Conservation (phyloP, 2,888 invertebrate species). For the Gastracanthus pulcherrimus region DNA sequence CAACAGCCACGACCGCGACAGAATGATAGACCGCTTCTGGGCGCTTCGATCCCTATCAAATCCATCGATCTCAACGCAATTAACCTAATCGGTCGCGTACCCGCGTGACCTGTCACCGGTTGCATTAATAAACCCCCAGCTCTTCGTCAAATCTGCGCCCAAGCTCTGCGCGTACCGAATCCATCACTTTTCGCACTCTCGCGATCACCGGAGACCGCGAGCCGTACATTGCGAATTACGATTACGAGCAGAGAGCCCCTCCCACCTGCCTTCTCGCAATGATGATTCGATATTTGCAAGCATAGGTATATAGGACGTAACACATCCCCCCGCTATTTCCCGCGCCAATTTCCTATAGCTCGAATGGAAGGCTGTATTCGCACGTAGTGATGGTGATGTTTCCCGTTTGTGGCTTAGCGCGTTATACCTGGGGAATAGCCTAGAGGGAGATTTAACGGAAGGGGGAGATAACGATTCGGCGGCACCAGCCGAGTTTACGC, state of each 20-base stretch:
- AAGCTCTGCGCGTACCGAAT: neutral
- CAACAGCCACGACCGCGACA: neutral
- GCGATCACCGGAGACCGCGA: neutral
- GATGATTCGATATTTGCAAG: neutral
- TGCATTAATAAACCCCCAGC: conserved; percentile 12
- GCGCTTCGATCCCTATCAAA: neutral
- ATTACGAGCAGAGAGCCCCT: conserved; percentile 3
- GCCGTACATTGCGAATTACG: neutral
- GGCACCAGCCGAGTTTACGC: neutral
- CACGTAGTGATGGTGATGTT: neutral
- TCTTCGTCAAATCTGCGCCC: neutral
- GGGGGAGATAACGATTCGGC: conserved; percentile 17
- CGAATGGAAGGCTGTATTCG: too few species aligned
- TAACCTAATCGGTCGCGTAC: conserved; percentile 10
- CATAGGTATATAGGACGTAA: too few species aligned
- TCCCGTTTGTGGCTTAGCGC: neutral
- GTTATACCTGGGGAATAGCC: neutral
- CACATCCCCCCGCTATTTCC: neutral
- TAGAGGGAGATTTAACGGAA: neutral
- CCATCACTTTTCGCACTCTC: neutral
- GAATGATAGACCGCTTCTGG: conserved; percentile 9
- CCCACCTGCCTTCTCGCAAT: too few species aligned
- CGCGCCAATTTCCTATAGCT: neutral
- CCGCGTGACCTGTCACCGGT: neutral
- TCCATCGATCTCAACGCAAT: neutral